A percentile compares a stretch with the other conserved stretches of the same genome.
phyloP scores from a whole-genome alignment of 2,888 invertebrate genomes.

The Anticlea derivata region DNA sequence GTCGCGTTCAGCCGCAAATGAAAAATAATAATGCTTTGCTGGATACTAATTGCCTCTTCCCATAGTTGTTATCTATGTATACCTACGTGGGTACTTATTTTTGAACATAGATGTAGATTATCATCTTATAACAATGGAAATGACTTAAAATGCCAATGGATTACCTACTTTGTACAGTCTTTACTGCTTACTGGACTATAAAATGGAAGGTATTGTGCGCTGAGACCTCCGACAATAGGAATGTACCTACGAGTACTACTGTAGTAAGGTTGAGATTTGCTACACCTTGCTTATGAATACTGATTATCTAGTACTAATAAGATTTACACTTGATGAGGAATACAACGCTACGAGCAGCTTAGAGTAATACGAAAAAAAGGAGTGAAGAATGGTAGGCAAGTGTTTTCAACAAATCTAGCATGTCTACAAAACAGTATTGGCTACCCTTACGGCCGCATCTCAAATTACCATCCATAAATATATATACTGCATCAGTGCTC shows the following conservation, averaged over 20 bases:
- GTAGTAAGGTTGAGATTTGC: conserved; percentile 3
- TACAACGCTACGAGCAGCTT: too few species aligned
- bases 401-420: too few species aligned
- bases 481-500: too few species aligned
- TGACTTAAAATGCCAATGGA: conserved; percentile 11
- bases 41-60: too few species aligned
- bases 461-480: too few species aligned
- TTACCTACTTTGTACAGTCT: conserved; percentile 10
- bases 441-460: too few species aligned
- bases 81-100: not conserved
- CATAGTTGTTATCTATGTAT: too few species aligned
- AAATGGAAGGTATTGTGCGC: conserved; percentile 27
- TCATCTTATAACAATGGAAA: not conserved
- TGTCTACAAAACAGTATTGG: too few species aligned
- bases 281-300: not conserved
- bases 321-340: not conserved
- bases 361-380: too few species aligned
- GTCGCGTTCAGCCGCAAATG: too few species aligned
- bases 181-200: conserved; percentile 18
- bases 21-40: too few species aligned
- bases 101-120: not conserved
- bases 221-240: conserved; percentile 18
- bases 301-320: conserved; percentile 3
- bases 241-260: conserved; percentile 5
- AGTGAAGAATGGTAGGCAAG: too few species aligned